Conservation (phyloP, 2,797 vertebrate species). For the Cynopterus sphinx region DNA sequence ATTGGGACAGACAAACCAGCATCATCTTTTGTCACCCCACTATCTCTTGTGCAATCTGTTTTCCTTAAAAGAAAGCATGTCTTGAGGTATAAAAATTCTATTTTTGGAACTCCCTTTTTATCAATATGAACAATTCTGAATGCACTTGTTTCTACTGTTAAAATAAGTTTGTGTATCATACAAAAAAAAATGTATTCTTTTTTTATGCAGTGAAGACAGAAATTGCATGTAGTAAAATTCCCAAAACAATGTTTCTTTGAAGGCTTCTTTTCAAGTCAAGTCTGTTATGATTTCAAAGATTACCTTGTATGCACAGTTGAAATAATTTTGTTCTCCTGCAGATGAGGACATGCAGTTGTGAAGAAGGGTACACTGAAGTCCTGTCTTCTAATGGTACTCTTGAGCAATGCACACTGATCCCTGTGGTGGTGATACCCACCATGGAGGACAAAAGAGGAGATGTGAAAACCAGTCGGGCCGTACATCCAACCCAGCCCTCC, state of each 20-base stretch:
- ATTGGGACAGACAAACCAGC: not conserved
- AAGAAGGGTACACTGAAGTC: constrained; percentile 97
- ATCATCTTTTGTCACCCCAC: not conserved
- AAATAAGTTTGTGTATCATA: not conserved
- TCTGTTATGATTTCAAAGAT: not conserved
- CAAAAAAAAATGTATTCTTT: not conserved
- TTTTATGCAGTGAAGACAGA: not conserved
- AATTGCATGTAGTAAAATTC: not conserved
- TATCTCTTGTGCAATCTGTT: not conserved
- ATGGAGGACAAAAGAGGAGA: constrained; percentile 92
- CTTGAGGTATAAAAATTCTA: not conserved
- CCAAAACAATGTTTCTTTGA: not conserved
- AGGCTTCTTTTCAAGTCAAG: not conserved
- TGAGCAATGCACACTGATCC: constrained; percentile 96
- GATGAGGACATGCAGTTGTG: constrained; percentile 92
- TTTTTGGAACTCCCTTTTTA: not conserved
- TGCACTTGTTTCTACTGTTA: not conserved
- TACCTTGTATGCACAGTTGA: not conserved
- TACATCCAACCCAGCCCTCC: constrained; percentile 92
- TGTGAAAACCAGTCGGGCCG: constrained; percentile 96
- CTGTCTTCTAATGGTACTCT: constrained; percentile 91
- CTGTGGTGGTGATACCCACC: constrained; percentile 94
- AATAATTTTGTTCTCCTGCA: constrained; percentile 82
- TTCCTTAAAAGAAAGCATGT: not conserved
- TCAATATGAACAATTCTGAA: not conserved